phyloP scores from a whole-genome alignment of 2,888 invertebrate genomes.

The Onchidella celtica region DNA sequence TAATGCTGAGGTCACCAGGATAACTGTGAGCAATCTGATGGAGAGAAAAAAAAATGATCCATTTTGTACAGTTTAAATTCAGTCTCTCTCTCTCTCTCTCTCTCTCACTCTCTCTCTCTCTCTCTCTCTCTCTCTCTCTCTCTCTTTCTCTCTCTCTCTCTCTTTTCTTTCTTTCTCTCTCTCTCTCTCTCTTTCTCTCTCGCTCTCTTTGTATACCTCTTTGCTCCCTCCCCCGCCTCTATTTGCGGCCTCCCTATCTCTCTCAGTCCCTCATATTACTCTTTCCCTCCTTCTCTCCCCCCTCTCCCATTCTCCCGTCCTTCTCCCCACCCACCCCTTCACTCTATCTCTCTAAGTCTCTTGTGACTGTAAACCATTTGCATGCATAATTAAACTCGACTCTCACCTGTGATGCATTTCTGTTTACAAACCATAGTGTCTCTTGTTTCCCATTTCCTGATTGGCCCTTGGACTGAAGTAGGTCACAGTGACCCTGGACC shows the following conservation, averaged over 20 bases:
- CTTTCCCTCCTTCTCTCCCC: neutral
- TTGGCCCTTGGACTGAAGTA: too few relatives aligned
- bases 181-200: neutral
- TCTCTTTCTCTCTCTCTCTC: too few relatives aligned
- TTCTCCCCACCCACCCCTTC: neutral
- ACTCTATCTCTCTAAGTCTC: neutral
- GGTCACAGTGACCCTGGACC: too few relatives aligned
- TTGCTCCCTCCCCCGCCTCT: neutral
- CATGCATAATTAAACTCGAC: too few relatives aligned
- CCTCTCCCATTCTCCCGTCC: neutral
- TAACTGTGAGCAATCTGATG: too few relatives aligned
- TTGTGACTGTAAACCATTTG: too few relatives aligned
- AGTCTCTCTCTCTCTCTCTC: neutral
- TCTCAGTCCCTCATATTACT: neutral
- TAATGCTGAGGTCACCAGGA: too few relatives aligned
- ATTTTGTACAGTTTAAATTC: too few relatives aligned
- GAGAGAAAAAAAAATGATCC: too few relatives aligned
- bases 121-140: neutral
- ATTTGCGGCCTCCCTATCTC: neutral
- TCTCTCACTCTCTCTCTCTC: slow-evolving; percentile 7
- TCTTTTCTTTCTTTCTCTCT: slow-evolving; percentile 1
- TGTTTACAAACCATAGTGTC: too few relatives aligned
- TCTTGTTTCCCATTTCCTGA: too few relatives aligned
- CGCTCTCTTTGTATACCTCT: neutral
- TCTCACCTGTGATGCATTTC: too few relatives aligned